Percentiles rank a stretch among this genome's conserved stretches.
Conservation (phyloP, 2,113 vertebrate species). For the Brachyhypopomus occidentalis region DNA sequence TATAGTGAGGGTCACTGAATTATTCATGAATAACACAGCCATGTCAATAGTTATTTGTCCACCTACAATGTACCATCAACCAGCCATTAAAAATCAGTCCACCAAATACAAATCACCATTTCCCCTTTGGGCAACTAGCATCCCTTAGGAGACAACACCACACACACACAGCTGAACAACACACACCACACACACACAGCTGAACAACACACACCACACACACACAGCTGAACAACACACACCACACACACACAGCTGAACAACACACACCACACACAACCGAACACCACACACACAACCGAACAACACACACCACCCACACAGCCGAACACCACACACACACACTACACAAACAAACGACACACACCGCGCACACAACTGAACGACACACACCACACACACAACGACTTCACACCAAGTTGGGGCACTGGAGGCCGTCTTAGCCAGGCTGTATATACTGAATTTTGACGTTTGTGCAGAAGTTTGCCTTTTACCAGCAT, state of each 20-base stretch:
- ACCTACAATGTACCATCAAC: background rate
- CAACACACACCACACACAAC: too few relatives aligned
- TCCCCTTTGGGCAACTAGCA: background rate
- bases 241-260: too few relatives aligned
- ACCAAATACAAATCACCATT: background rate
- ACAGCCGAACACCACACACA: background rate
- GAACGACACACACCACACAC: background rate
- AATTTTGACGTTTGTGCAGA: background rate
- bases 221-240: too few relatives aligned
- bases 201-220: too few relatives aligned
- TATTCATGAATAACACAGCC: background rate
- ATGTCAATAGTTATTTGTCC: conserved; percentile 3
- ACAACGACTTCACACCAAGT: background rate
- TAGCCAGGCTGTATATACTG: background rate
- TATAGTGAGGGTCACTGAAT: background rate
- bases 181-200: too few relatives aligned
- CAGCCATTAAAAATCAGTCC: background rate
- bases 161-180: background rate
- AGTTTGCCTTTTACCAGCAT: too few relatives aligned
- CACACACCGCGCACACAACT: background rate
- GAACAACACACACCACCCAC: background rate
- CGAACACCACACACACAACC: too few relatives aligned
- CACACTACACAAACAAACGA: too few relatives aligned
- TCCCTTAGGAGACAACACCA: background rate
- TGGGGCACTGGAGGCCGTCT: background rate